A percentile compares a stretch with the other conserved stretches of the same genome.
phyloP scores from a whole-genome alignment of 2,888 invertebrate genomes.

The Ischnus inquisitorius region DNA sequence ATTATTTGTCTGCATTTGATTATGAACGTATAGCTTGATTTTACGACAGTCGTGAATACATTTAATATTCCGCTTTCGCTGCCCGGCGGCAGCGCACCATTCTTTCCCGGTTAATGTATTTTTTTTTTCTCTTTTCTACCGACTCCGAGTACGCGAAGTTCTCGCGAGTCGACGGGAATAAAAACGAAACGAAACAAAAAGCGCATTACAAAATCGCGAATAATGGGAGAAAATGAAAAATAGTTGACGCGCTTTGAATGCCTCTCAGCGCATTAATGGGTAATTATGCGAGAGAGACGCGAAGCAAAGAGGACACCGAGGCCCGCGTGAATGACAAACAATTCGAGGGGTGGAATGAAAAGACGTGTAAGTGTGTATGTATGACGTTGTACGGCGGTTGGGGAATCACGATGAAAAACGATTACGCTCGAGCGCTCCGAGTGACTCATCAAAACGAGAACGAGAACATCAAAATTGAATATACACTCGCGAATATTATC shows the following conservation, averaged over 20 bases:
- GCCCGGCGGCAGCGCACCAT: conserved; percentile 41
- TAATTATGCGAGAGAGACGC: conserved; percentile 44
- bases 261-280: conserved; percentile 24
- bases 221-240: conserved; percentile 3
- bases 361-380: background rate
- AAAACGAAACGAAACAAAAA: conserved; percentile 17
- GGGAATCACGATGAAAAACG: background rate
- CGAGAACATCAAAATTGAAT: conserved; percentile 47
- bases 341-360: conserved; percentile 1
- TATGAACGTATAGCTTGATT: conserved; percentile 73
- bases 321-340: conserved; percentile 34
- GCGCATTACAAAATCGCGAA: background rate
- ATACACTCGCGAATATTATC: conserved; percentile 44
- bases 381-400: background rate
- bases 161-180: conserved; percentile 8
- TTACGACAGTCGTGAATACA: conserved; percentile 54
- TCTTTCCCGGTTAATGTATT: conserved; percentile 25
- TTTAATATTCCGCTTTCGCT: conserved; percentile 38
- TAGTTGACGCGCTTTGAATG: conserved; percentile 33
- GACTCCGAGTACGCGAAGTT: conserved; percentile 47
- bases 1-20: conserved; percentile 84
- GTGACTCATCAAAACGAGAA: conserved; percentile 39
- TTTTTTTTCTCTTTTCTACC: conserved; percentile 39
- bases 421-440: background rate
- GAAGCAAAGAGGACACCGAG: conserved; percentile 10